Evolutionary conservation across 2,113 vertebrate species (phyloP).

Genomic region (Hystrix brachyura): DNA sequence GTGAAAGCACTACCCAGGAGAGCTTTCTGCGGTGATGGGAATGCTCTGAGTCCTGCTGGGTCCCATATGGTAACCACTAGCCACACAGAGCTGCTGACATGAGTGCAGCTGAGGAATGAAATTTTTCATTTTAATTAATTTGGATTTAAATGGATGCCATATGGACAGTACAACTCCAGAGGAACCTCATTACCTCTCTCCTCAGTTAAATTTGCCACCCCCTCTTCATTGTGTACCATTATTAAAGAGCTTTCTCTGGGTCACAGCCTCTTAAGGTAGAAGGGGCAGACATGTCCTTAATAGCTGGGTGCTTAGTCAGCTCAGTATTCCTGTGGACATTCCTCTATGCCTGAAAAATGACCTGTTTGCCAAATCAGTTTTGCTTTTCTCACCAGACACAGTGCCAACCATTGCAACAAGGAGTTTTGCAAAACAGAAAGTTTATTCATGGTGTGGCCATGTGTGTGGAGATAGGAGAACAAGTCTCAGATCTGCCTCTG

Average conservation of each 20-base stretch:
- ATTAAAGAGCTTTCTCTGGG: not conserved
- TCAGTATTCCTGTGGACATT: not conserved
- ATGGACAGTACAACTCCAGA: not conserved
- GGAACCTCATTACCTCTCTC: not conserved
- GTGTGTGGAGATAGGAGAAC: not conserved
- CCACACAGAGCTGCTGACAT: not conserved
- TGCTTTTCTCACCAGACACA: not conserved
- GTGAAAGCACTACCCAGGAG: not conserved
- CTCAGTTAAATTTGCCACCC: not conserved
- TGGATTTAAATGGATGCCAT: not conserved
- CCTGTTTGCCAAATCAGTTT: not conserved
- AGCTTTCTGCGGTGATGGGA: not conserved
- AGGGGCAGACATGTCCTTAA: not conserved
- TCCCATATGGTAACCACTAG: not conserved
- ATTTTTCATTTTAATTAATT: slow-evolving; percentile 10
- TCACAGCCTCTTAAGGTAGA: not conserved
- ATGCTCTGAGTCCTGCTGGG: not conserved
- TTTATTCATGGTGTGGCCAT: not conserved
- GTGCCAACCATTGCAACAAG: not conserved
- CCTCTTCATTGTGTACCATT: not conserved
- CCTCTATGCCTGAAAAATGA: not conserved
- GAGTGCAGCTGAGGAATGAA: not conserved
- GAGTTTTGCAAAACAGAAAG: not conserved
- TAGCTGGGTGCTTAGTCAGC: not conserved
- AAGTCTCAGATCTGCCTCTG: not conserved